These are phyloP conservation scores for Rachycentron canadum DNA, from an alignment of 2,797 vertebrate species.

Conservation along the genomic window DNA sequence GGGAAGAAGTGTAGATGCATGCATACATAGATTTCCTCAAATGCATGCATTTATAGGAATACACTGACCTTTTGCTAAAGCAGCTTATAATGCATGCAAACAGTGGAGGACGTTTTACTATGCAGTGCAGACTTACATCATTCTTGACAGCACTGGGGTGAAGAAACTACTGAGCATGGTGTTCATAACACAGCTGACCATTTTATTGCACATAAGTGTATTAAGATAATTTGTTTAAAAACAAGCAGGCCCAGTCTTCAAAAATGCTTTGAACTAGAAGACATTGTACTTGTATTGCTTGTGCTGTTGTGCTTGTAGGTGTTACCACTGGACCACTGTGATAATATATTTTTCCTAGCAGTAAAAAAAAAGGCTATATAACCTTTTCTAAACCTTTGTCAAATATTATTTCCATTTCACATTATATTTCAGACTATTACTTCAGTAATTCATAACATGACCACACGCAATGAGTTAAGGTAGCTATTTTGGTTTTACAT, in stretches of 20 bases:
- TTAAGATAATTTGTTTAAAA: conserved; percentile 52
- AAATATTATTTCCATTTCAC: not conserved
- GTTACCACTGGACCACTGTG: not conserved
- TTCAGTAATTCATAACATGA: not conserved
- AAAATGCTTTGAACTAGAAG: conserved; percentile 31
- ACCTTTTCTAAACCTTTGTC: not conserved
- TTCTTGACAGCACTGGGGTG: conserved; percentile 38
- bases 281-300: not conserved
- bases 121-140: conserved; percentile 46
- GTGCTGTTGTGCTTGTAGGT: not conserved
- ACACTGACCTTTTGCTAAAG: conserved; percentile 64
- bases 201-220: conserved; percentile 55
- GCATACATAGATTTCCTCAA: conserved; percentile 22
- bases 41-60: conserved; percentile 47
- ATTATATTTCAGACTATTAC: not conserved
- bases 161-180: conserved; percentile 49
- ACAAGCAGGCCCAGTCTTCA: conserved; percentile 20
- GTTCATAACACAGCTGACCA: conserved; percentile 53
- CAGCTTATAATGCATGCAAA: conserved; percentile 56
- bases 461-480: not conserved
- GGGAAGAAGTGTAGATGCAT: conserved; percentile 8
- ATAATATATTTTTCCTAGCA: not conserved
- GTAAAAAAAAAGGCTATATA: not conserved
- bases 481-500: conserved; percentile 1
- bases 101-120: conserved; percentile 18